Evolutionary conservation across 2,888 invertebrate species (phyloP).

Genomic region (Oegoconia quadripuncta): DNA sequence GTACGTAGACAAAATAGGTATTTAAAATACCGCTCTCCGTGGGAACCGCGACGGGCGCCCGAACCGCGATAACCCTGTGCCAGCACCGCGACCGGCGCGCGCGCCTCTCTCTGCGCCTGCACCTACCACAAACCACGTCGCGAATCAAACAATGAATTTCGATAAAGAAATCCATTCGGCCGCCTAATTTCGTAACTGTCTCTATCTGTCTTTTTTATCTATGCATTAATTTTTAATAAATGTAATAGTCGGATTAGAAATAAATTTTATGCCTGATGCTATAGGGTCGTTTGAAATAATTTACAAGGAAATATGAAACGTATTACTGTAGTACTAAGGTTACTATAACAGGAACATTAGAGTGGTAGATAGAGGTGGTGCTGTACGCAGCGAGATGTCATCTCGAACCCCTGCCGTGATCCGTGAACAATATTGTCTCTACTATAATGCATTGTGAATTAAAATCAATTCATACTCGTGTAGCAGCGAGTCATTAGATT

Average conservation of each 20-base stretch:
- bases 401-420: conserved; percentile 70
- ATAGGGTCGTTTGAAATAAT: conserved; percentile 25
- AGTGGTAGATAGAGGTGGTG: conserved; percentile 53
- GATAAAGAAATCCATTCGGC: conserved; percentile 68
- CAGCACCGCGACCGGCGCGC: conserved; percentile 44
- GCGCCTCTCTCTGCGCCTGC: conserved; percentile 35
- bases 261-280: conserved; percentile 44
- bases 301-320: conserved; percentile 31
- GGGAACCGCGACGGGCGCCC: conserved; percentile 72
- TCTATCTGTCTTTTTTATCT: conserved; percentile 66
- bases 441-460: conserved; percentile 68
- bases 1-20: conserved; percentile 72
- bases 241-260: conserved; percentile 43
- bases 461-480: conserved; percentile 71
- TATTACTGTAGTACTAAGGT: conserved; percentile 29
- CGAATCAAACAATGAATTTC: conserved; percentile 68
- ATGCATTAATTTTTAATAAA: conserved; percentile 67
- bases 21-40: conserved; percentile 75
- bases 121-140: conserved; percentile 35
- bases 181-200: conserved; percentile 69
- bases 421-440: conserved; percentile 76
- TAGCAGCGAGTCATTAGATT: conserved; percentile 36
- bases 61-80: conserved; percentile 55
- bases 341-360: conserved; percentile 19
- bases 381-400: conserved; percentile 76